Percentiles rank a stretch among this genome's conserved stretches.
Conservation (phyloP, 2,888 invertebrate genomes). For the Panopea generosa region DNA sequence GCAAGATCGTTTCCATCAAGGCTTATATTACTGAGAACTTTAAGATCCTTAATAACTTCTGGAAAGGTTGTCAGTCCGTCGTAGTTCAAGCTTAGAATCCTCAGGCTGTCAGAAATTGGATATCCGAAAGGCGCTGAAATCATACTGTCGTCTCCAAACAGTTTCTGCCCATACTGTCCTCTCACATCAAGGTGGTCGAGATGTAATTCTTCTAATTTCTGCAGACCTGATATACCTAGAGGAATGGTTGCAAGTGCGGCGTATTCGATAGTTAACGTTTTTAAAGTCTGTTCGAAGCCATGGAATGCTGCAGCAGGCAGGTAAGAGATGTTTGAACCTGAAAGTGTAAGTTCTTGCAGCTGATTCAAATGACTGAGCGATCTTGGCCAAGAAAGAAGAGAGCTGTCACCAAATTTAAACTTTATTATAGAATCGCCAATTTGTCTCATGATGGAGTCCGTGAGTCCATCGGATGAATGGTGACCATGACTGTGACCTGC, state of each 20-base stretch:
- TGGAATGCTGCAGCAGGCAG: conserved; percentile 58
- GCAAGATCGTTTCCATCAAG: conserved; percentile 63
- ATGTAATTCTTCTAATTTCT: conserved; percentile 55
- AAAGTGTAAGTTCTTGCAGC: conserved; percentile 51
- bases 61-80: conserved; percentile 67
- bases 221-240: conserved; percentile 44
- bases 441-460: conserved; percentile 39
- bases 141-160: conserved; percentile 58
- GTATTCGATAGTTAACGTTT: conserved; percentile 59
- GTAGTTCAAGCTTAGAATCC: conserved; percentile 58
- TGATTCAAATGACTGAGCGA: conserved; percentile 58
- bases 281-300: conserved; percentile 61
- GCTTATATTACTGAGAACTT: conserved; percentile 39
- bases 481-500: not conserved
- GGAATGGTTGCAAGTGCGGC: conserved; percentile 57
- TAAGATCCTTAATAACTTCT: conserved; percentile 49
- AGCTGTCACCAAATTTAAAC: conserved; percentile 59
- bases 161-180: conserved; percentile 8
- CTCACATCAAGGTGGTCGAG: conserved; percentile 52
- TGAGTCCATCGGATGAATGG: conserved; percentile 41
- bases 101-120: conserved; percentile 42
- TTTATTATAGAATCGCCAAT: conserved; percentile 37
- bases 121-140: conserved; percentile 49
- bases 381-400: conserved; percentile 56
- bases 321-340: conserved; percentile 43